Percentiles rank a stretch among this genome's conserved stretches.
phyloP scores from a whole-genome alignment of 2,113 vertebrate species.

The Eubucco bourcierii region DNA sequence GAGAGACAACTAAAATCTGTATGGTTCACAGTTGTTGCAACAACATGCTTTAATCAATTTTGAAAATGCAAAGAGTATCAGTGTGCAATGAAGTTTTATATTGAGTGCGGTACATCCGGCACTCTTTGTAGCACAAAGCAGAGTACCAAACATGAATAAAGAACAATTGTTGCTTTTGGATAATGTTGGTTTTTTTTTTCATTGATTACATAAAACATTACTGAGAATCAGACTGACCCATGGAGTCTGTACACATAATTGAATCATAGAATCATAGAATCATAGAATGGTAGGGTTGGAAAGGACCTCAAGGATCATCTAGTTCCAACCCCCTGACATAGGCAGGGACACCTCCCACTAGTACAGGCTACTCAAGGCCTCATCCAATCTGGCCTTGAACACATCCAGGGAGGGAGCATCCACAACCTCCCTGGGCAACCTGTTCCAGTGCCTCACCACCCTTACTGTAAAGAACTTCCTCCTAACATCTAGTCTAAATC shows the following conservation, averaged over 20 bases:
- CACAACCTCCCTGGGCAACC: too few species aligned
- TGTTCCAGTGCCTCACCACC: too few species aligned
- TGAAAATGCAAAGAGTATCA: background rate
- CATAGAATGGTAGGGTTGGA: too few species aligned
- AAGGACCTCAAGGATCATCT: too few species aligned
- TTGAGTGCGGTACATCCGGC: background rate
- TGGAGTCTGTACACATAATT: background rate
- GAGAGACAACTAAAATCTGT: background rate
- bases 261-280: too few species aligned
- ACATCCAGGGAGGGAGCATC: too few species aligned
- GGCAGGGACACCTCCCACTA: too few species aligned
- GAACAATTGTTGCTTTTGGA: background rate
- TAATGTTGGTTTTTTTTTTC: background rate
- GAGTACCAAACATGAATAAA: background rate
- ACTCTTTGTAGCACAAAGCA: background rate
- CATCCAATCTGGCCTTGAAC: too few species aligned
- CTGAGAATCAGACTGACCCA: background rate
- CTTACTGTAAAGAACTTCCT: too few species aligned
- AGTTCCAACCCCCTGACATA: too few species aligned
- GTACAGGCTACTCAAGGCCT: too few species aligned
- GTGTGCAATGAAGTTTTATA: background rate
- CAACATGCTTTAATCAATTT: background rate
- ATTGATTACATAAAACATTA: background rate
- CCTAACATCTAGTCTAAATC: too few species aligned
- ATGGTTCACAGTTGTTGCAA: background rate